Evolutionary conservation across 1,140 invertebrate genomes (phyloP), one percentile per base, ranked within the genome.

Genomic region (Ptiloglossa arizonensis): DNA sequence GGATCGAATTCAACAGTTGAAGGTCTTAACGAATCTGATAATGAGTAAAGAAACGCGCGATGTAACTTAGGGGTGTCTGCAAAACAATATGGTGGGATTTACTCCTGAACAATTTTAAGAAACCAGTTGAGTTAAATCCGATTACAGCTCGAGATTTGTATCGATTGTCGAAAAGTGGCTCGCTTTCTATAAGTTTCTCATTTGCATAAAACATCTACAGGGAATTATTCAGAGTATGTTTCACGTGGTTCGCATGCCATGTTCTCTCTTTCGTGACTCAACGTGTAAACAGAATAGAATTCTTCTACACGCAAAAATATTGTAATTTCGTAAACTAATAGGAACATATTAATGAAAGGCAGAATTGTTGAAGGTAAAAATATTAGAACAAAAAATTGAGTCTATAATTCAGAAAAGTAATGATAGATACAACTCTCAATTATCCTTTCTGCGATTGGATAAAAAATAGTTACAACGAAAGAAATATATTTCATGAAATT

Each of bases 91-190:
- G 2, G n/a, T n/a, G n/a, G 46, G n/a, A 9, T 2, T 17, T 46
- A 11, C 44, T 4, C 5, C 1, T n/a, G 2, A n/a, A n/a, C 19
- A 15, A 5, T 15, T 15, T 5, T n/a, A 6, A n/a, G 15, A 9
- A 5, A 4, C 57, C 17, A 27, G 32, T 59, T 48, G 44, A 11
- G 5, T 38, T 44, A 0, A 2, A 71, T 71, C 24, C 32, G 24
- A 22, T 6, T 27, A 41, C 22, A 54, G 6, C 19, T 52, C 4
- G 5, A 46, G 32, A 32, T 41, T 59, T 79, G 35, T 27, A 17
- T 48, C 35, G 15, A 5, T 50, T 56, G 48, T 60, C n/a, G 70
- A 81, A 74, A 80, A 54, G 50, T 73, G 79, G 41, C 48, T 68
- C 41, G 52, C 22, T 50, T 27, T 15, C 5, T 11, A 48, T 72